phyloP scores from a whole-genome alignment of 2,888 invertebrate species.

The Diogma glabrata region DNA sequence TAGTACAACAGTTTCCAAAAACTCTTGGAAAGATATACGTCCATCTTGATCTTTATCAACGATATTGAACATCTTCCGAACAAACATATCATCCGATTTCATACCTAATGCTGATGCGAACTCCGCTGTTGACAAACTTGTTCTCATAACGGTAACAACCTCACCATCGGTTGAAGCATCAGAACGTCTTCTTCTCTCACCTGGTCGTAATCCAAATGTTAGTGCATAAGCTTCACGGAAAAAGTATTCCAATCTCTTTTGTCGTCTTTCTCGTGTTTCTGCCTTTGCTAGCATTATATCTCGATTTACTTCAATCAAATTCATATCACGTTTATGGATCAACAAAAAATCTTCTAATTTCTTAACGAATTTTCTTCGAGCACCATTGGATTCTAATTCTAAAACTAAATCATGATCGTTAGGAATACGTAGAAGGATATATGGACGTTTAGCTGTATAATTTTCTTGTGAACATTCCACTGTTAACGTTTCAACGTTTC shows the following conservation, averaged over 20 bases:
- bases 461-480: constrained; percentile 79
- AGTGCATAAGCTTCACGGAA: constrained; percentile 92
- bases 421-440: constrained; percentile 69
- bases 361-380: constrained; percentile 72
- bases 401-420: constrained; percentile 87
- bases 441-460: constrained; percentile 60
- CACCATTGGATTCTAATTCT: constrained; percentile 72
- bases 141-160: constrained; percentile 86
- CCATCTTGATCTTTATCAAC: constrained; percentile 92
- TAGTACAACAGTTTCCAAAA: constrained; percentile 83
- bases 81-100: constrained; percentile 89
- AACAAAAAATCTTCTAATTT: constrained; percentile 77
- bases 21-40: constrained; percentile 90
- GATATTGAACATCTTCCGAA: constrained; percentile 94
- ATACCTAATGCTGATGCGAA: constrained; percentile 93
- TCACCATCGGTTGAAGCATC: constrained; percentile 67
- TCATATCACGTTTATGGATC: constrained; percentile 71
- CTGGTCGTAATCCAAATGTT: constrained; percentile 80
- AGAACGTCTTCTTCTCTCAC: constrained; percentile 64
- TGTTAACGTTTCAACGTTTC: constrained; percentile 63
- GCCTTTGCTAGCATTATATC: constrained; percentile 84
- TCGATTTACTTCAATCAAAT: constrained; percentile 55
- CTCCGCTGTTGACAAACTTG: constrained; percentile 80
- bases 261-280: constrained; percentile 87
- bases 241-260: constrained; percentile 86